Evolutionary conservation across 2,797 vertebrate genomes (phyloP), one percentile per base, ranked within the genome.

Genomic region (Brachyrhaphis roseni): DNA sequence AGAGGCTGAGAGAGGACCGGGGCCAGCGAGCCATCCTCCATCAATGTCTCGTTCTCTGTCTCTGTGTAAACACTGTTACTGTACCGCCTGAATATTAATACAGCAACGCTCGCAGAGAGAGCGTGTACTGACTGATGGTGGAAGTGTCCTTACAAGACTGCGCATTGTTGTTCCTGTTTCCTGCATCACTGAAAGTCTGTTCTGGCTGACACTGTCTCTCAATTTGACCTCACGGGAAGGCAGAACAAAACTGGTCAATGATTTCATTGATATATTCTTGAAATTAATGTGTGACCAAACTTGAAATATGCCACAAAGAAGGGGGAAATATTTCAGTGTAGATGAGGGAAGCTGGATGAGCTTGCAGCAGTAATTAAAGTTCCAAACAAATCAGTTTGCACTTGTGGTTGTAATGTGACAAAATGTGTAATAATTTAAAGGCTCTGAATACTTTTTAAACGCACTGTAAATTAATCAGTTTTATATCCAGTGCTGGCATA

Each of bases 81-180:
- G 91, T 92, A 93, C 79, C 49, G 5, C 12, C 87, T 86, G 91
- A 90, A 94, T 94, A 92, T 93, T 94, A 93, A 94, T 92, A 80
- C 83, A 74, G 71, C 53, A 36, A 82, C 45, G 64, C 84, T 34
- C 74, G 47, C 49, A 78, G 87, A 79, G 62, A 53, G 73, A 74
- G 79, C 62, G 64, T 73, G 59, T 74, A 89, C 81, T 87, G 82
- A 89, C 80, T 88, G 83, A 88, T 79, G 83, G 85, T 85, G 76
- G 73, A 36, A 83, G 82, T 92, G 91, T 90, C 88, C 88, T 90
- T 88, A 87, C 89, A 88, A 79, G 72, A 78, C 80, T 86, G 78
- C 3, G 47, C 71, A 80, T 81, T 87, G 87, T 89, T 83, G 82
- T 81, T 91, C 78, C 82, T 81, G 84, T 86, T 86, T 85, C 78